These are phyloP conservation scores for Sorex araneus DNA, from an alignment of 2,113 vertebrate species.

Conservation along the genomic window DNA sequence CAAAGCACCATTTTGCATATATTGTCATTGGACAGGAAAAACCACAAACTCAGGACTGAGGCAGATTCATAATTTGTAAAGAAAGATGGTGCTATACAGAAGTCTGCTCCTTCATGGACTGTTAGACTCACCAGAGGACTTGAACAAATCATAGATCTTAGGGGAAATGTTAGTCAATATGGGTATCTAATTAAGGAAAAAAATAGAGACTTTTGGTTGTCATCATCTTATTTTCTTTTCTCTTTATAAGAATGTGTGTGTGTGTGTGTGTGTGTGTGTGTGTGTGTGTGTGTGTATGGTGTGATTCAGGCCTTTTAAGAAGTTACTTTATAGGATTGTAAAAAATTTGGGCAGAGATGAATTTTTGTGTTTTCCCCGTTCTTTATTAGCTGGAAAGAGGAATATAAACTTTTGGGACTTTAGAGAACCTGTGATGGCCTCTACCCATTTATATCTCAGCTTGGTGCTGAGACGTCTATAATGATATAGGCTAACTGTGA, in stretches of 20 bases:
- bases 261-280: not conserved
- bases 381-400: too few relatives aligned
- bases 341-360: too few relatives aligned
- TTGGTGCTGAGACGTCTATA: too few relatives aligned
- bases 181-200: slow-evolving; percentile 40
- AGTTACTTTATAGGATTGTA: not conserved
- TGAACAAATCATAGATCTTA: slow-evolving; percentile 15
- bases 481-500: too few relatives aligned
- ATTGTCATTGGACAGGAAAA: slow-evolving; percentile 56
- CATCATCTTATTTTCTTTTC: too few relatives aligned
- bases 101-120: not conserved
- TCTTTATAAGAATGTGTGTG: not conserved
- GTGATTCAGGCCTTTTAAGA: not conserved
- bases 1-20: slow-evolving; percentile 37
- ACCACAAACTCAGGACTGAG: slow-evolving; percentile 38
- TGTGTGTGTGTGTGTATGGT: not conserved
- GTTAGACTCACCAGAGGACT: not conserved
- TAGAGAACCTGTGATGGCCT: too few relatives aligned
- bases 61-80: slow-evolving; percentile 16
- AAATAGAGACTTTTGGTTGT: not conserved
- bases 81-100: slow-evolving; percentile 9
- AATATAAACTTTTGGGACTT: too few relatives aligned
- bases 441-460: too few relatives aligned
- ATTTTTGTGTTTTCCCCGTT: too few relatives aligned
- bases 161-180: not conserved